Evolutionary conservation across 2,797 vertebrate genomes (phyloP), one percentile per base, ranked within the genome.

Genomic region (Apodemus agrarius): DNA sequence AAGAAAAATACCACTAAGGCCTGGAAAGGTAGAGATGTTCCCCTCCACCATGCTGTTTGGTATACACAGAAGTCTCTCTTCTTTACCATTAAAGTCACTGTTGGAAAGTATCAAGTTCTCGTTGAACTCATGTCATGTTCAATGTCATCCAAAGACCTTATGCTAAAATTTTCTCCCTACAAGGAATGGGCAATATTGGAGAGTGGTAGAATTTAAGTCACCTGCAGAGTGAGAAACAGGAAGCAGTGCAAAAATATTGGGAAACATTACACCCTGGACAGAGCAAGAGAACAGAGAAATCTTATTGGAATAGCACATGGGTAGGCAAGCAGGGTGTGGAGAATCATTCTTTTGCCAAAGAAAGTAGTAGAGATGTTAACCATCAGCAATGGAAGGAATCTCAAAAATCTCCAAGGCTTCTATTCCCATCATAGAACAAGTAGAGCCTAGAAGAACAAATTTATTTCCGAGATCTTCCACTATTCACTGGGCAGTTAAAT

Each of bases 111-210:
- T 37, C 12, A 0, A 24, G 4, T 37, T 94, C 13, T 72, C 61
- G 24, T 0, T 43, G 37, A 91, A 9, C 8, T 72, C 65, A 16
- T 74, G 12, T 34, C 17, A 65, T 6, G 31, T 34, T 65, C 2
- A 31, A 29, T 76, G 75, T 74, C 4, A n/a, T n/a, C 12, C 12
- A 83, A 83, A 74, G 22, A 16, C 67, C 4, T 16, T 57, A 31
- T 34, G 4, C 21, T 43, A 46, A 91, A 59, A 72, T 40, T 19
- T 31, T 82, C 40, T 34, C 26, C 22, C 7, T 40, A 40, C 17
- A 29, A 21, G 31, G 7, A 1, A 4, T 10, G 0, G 21, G 11
- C 4, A 1, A 13, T 34, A 29, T 22, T 49, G 24, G n/a, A 72
- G 57, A 67, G 8, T 14, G 11, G 52, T 40, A 40, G 29, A 37